Conservation (phyloP, 2,113 vertebrate genomes). For the Otolemur garnettii region DNA sequence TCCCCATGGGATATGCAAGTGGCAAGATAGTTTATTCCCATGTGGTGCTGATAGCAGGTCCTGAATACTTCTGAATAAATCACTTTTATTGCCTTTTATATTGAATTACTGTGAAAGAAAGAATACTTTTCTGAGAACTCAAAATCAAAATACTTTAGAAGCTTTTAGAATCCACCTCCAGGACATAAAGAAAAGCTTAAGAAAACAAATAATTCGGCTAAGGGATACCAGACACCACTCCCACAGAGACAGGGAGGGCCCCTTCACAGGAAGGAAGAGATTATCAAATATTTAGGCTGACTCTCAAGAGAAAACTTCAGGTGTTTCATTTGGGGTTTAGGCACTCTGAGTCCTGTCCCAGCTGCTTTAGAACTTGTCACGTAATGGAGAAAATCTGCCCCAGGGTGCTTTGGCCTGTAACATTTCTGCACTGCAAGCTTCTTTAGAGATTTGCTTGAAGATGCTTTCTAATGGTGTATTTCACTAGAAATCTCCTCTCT, state of each 20-base stretch:
- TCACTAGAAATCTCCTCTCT: neutral
- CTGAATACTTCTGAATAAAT: constrained; percentile 79
- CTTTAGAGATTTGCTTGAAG: neutral
- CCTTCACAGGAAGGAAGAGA: neutral
- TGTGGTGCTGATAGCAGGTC: constrained; percentile 59
- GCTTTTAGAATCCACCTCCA: constrained; percentile 75
- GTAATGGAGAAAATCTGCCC: neutral
- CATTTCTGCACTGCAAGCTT: neutral
- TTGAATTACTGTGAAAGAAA: constrained; percentile 80
- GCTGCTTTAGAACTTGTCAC: neutral
- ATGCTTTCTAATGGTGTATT: neutral
- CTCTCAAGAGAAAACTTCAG: neutral
- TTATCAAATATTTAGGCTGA: constrained; percentile 66
- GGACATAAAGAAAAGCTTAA: constrained; percentile 76
- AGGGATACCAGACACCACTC: constrained; percentile 24
- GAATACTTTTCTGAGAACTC: constrained; percentile 79
- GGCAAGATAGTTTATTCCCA: constrained; percentile 72
- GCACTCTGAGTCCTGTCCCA: neutral
- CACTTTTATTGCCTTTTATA: constrained; percentile 82
- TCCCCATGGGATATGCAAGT: constrained; percentile 60
- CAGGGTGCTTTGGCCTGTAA: neutral
- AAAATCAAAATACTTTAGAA: constrained; percentile 79
- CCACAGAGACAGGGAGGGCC: constrained; percentile 2
- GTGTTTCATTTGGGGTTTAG: neutral
- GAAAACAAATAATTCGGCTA: constrained; percentile 74